Conservation (phyloP, 2,113 vertebrate genomes). For the Carassius gibelio region DNA sequence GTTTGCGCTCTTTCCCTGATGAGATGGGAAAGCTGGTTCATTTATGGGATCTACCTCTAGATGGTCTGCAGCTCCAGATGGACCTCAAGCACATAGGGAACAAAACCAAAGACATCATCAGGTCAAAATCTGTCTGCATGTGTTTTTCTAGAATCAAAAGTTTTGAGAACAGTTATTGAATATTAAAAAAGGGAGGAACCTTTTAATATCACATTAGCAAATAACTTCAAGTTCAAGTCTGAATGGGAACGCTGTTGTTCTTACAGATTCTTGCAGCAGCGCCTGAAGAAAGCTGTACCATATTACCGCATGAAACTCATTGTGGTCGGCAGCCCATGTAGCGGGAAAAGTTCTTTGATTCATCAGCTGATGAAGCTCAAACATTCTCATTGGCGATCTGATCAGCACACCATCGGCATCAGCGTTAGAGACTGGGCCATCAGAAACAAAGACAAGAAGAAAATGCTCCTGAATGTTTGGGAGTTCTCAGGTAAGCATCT, state of each 20-base stretch:
- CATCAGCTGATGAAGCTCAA: constrained; percentile 88
- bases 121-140: constrained; percentile 69
- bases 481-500: constrained; percentile 88
- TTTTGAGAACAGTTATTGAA: not conserved
- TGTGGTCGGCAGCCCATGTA: constrained; percentile 88
- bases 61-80: constrained; percentile 88
- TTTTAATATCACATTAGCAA: not conserved
- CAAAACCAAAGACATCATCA: constrained; percentile 95
- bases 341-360: constrained; percentile 90
- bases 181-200: not conserved
- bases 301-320: constrained; percentile 95
- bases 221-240: not conserved
- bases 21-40: constrained; percentile 92
- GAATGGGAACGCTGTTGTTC: not conserved
- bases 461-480: constrained; percentile 89
- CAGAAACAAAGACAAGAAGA: constrained; percentile 83
- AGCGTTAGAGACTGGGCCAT: constrained; percentile 89
- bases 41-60: constrained; percentile 95
- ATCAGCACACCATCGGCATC: constrained; percentile 76
- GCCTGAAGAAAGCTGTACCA: constrained; percentile 93
- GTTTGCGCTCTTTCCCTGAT: constrained; percentile 87
- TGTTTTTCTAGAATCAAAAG: not conserved
- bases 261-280: constrained; percentile 91
- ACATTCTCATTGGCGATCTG: constrained; percentile 67
- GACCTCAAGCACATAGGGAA: constrained; percentile 91